Conservation (phyloP, 2,888 invertebrate species). For the Microctonus brassicae region DNA sequence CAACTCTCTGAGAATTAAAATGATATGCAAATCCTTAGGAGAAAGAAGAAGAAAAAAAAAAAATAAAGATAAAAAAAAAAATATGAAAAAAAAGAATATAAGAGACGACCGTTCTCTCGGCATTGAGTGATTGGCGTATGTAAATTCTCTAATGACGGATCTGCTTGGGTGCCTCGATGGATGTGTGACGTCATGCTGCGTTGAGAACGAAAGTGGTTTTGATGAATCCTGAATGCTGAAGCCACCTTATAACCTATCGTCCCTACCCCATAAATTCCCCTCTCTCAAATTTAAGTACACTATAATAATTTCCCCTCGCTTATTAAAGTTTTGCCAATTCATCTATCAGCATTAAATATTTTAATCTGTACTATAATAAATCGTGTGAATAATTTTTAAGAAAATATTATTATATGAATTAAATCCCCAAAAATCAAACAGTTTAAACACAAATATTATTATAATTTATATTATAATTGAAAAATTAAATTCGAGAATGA, state of each 20-base stretch:
- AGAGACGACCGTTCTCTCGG: slow-evolving; percentile 33
- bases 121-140: slow-evolving; percentile 63
- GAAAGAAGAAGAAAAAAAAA: slow-evolving; percentile 32
- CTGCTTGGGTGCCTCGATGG: slow-evolving; percentile 50
- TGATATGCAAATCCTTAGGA: slow-evolving; percentile 51
- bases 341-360: slow-evolving; percentile 63
- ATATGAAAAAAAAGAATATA: slow-evolving; percentile 18
- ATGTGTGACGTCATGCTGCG: slow-evolving; percentile 63
- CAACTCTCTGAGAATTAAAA: slow-evolving; percentile 25
- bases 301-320: background rate
- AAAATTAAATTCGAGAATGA: no score
- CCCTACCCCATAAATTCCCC: slow-evolving; percentile 34
- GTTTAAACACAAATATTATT: background rate
- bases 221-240: slow-evolving; percentile 58
- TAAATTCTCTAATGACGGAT: slow-evolving; percentile 64
- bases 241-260: slow-evolving; percentile 35
- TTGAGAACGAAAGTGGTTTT: slow-evolving; percentile 58
- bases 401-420: background rate
- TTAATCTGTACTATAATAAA: background rate
- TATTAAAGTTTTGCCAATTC: slow-evolving; percentile 45
- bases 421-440: background rate
- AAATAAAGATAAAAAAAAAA: background rate
- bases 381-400: slow-evolving; percentile 50
- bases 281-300: background rate
- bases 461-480: background rate